These are phyloP conservation scores for Lophotis ruficrista DNA, from an alignment of 2,113 vertebrate genomes.

Conservation along the genomic window DNA sequence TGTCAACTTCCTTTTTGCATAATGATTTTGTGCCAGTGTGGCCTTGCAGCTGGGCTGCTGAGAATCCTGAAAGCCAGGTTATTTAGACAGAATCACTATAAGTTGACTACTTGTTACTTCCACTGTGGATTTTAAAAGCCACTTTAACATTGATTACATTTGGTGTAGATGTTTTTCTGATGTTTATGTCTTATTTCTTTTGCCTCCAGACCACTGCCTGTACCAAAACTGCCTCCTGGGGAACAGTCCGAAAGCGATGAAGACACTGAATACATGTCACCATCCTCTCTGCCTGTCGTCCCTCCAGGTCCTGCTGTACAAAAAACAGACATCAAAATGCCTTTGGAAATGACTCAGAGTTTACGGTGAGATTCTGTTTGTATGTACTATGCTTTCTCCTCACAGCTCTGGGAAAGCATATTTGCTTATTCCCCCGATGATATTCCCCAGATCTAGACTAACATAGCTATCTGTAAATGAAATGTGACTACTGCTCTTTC, in stretches of 20 bases:
- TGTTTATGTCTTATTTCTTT: not conserved
- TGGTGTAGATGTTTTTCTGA: not conserved
- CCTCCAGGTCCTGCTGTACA: conserved; percentile 73
- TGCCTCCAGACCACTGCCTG: conserved; percentile 79
- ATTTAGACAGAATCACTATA: not conserved
- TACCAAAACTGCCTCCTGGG: conserved; percentile 76
- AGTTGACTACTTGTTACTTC: not conserved
- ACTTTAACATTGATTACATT: not conserved
- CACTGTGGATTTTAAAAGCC: not conserved
- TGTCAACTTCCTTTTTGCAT: not conserved
- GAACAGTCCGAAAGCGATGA: conserved; percentile 86
- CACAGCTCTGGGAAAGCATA: not conserved
- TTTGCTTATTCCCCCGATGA: not conserved
- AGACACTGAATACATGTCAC: conserved; percentile 95
- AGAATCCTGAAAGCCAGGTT: not conserved
- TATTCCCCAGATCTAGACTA: not conserved
- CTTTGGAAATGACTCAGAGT: conserved; percentile 68
- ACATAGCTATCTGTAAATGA: not conserved
- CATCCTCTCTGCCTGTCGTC: conserved; percentile 87
- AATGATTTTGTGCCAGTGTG: not conserved
- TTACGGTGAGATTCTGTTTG: conserved; percentile 62
- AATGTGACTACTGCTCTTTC: not conserved
- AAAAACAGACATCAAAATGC: conserved; percentile 75
- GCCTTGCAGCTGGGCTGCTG: not conserved
- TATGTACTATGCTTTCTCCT: not conserved